Base-by-base conservation (phyloP, 2,113 vertebrate genomes). In the Anas platyrhynchos region DNA sequence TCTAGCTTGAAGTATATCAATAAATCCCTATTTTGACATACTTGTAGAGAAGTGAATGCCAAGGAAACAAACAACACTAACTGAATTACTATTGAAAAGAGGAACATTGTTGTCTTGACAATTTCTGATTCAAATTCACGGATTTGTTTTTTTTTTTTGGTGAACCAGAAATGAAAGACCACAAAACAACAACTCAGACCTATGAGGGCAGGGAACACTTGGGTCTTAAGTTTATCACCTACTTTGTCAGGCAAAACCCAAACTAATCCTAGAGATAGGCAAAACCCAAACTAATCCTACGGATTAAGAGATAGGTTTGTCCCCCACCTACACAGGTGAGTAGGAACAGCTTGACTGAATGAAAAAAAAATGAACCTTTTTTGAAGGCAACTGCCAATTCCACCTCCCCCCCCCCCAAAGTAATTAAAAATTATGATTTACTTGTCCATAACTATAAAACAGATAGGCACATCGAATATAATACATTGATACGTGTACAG, bases 1-100 rank as follows among this genome's bases (percentile, higher is more conserved):
- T 93, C 65, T 54, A 50, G 66, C 73, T 83, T 86, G 61, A 75
- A 85, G 68, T 86, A 34, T 52, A 32, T 55, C 77, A 82, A 79
- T 81, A 92, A 56, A 86, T 76, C 43, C 62, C 95, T 89, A 62
- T 79, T 96, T 89, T 96, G 86, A 96, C 92, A 81, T 13, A 79
- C 38, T 38, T 61, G 48, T 31, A 82, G 59, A 90, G 43, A 80
- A 89, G 67, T 25, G 23, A 92, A 85, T 71, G 65, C 36, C 63
- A 86, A 85, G 72, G 27, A 81, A 96, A 90, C 61, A 65, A 56
- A 67, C 54, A 63, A 46, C 13, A 80, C 68, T 23, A 86, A 72
- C 62, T 82, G 89, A 87, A 83, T 93, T 61, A 76, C 73, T 55
- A 26, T 1, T 77, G 66, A 65, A 84, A 90, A 86, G 7, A 78